phyloP scores from a whole-genome alignment of 2,888 invertebrate species.

The Amphipoea oculea region DNA sequence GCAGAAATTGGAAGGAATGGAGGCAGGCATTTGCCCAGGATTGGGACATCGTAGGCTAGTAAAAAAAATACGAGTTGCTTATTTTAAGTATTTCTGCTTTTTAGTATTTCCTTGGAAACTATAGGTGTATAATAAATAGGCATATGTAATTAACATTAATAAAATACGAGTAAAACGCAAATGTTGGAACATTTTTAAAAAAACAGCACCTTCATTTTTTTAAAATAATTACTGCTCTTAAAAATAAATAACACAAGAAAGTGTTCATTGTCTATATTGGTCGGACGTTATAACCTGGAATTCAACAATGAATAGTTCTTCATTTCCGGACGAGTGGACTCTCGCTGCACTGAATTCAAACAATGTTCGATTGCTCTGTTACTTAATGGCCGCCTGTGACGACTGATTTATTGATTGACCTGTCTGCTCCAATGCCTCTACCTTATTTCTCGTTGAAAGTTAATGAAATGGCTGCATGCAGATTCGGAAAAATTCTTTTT shows the following conservation, averaged over 20 bases:
- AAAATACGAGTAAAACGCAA: background rate
- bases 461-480: constrained; percentile 32
- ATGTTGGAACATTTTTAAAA: too few relatives aligned
- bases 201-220: background rate
- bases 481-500: background rate
- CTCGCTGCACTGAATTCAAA: constrained; percentile 65
- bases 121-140: background rate
- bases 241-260: constrained; percentile 21
- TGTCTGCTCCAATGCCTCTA: constrained; percentile 49
- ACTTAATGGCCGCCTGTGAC: constrained; percentile 64
- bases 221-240: background rate
- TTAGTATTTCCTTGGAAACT: background rate
- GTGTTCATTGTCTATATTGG: constrained; percentile 12
- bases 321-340: constrained; percentile 61
- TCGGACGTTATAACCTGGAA: constrained; percentile 51
- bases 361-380: constrained; percentile 67
- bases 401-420: constrained; percentile 68
- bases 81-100: background rate
- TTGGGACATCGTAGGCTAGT: background rate
- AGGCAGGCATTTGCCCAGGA: background rate
- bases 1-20: too few relatives aligned
- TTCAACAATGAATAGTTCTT: constrained; percentile 63
- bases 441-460: constrained; percentile 50
- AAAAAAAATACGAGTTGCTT: background rate
- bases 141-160: background rate